Conservation (phyloP, 2,797 vertebrate species). For the Acrossocheilus wenchowensis region DNA sequence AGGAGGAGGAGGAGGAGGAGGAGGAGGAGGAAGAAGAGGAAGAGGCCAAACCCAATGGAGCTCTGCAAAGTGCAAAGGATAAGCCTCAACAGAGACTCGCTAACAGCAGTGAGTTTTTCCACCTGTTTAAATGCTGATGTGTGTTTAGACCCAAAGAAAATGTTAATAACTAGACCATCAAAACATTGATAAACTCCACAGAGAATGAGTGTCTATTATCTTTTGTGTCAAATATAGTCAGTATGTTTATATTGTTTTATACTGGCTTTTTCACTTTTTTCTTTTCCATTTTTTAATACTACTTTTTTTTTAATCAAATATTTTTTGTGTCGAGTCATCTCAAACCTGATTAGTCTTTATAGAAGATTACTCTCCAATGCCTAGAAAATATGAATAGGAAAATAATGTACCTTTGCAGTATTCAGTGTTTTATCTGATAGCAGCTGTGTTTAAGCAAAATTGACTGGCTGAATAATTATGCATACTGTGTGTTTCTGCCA, state of each 20-base stretch:
- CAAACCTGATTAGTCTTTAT: not conserved
- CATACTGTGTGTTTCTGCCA: not conserved
- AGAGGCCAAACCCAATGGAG: slow-evolving; percentile 87
- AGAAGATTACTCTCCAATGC: not conserved
- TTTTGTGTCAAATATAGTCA: not conserved
- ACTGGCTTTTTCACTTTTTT: not conserved
- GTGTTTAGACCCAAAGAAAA: not conserved
- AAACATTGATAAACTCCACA: not conserved
- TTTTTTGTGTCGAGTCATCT: not conserved
- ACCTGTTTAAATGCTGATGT: not conserved
- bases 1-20: slow-evolving; percentile 79
- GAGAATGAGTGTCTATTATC: not conserved
- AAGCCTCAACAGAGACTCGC: slow-evolving; percentile 93
- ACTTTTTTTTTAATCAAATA: not conserved
- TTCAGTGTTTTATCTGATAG: not conserved
- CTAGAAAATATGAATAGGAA: not conserved
- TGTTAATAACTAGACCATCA: not conserved
- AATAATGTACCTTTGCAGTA: not conserved
- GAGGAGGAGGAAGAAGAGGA: slow-evolving; percentile 85
- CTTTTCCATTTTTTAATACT: not conserved
- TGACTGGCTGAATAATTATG: not conserved
- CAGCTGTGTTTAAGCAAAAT: not conserved
- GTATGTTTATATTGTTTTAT: not conserved
- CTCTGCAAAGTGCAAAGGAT: slow-evolving; percentile 90
- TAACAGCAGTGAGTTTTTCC: slow-evolving; percentile 87